phyloP scores from a whole-genome alignment of 1,140 invertebrate species.

The Muscidifurax raptorellus region DNA sequence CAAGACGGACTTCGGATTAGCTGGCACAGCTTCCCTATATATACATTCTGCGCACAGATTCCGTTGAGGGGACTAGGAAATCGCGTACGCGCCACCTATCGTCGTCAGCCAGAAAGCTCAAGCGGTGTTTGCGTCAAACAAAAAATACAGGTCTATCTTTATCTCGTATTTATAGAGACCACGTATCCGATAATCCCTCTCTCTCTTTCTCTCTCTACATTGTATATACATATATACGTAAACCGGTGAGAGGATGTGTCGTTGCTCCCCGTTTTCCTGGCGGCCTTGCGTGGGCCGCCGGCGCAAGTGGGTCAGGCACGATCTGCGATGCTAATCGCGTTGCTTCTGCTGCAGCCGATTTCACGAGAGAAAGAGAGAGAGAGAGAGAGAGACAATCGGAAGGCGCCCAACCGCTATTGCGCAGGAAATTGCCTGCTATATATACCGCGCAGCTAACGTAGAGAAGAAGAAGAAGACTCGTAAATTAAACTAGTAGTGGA shows the following conservation, averaged over 20 bases:
- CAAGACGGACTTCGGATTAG: too few relatives aligned
- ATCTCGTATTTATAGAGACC: too few relatives aligned
- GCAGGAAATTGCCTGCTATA: slow-evolving; percentile 18
- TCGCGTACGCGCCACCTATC: too few relatives aligned
- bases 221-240: not conserved
- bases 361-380: not conserved
- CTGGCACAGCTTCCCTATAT: too few relatives aligned
- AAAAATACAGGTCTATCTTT: too few relatives aligned
- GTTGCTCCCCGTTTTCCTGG: not conserved
- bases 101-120: too few relatives aligned
- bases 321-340: slow-evolving; percentile 28
- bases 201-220: too few relatives aligned
- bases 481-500: slow-evolving; percentile 6
- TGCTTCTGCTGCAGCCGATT: not conserved
- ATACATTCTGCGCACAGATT: too few relatives aligned
- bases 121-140: too few relatives aligned
- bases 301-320: slow-evolving; percentile 37
- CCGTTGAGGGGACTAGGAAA: too few relatives aligned
- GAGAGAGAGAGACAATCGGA: slow-evolving; percentile 5
- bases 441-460: not conserved
- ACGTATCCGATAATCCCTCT: too few relatives aligned
- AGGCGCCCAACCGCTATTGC: slow-evolving; percentile 2
- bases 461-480: not conserved
- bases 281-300: slow-evolving; percentile 28
- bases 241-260: slow-evolving; percentile 14